Evolutionary conservation across 2,113 vertebrate species (phyloP), one percentile per base, ranked within the genome.

Genomic region (Dipodomys spectabilis): DNA sequence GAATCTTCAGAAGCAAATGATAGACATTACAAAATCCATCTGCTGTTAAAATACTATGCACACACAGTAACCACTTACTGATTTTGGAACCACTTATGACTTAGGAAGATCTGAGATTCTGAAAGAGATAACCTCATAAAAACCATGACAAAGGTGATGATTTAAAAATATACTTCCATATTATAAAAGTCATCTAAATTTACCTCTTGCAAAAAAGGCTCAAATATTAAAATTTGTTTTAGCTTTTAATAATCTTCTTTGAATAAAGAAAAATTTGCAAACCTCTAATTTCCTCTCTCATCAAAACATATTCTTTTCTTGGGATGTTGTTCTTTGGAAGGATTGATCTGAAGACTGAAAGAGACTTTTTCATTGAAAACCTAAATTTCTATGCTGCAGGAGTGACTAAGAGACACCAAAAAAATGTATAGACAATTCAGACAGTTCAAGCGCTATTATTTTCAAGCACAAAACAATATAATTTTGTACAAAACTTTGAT

Each of bases 401-500:
- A 91, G 30, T 88, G 78, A 80, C 44, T 82, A 94, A 32, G 91
- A 96, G 95, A 96, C 87, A 96, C 81, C 90, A 62, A 77, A 88
- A 49, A 90, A 60, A 96, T 67, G 92, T 82, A 96, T 91, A 93
- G 93, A 92, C 64, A 93, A 60, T 96, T 95, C 95, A 97, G 74
- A 93, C 20, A 95, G 87, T 77, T 92, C 35, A 84, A 62, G 82
- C 4, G 78, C 64, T 93, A 27, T 95, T 92, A 90, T 81, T 85
- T 78, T 94, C 94, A 98, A 94, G 92, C 97, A 98, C 95, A 97
- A 93, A 95, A 98, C 97, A 96, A 98, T 93, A 92, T 77, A 93
- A 94, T 97, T 98, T 98, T 97, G 97, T 99, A 98, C 97, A 99
- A 98, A 98, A 98, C 97, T 98, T 98, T 98, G 95, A 98, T 98